Base-by-base conservation (phyloP, 2,888 invertebrate genomes). In the Ophion slaviceki region DNA sequence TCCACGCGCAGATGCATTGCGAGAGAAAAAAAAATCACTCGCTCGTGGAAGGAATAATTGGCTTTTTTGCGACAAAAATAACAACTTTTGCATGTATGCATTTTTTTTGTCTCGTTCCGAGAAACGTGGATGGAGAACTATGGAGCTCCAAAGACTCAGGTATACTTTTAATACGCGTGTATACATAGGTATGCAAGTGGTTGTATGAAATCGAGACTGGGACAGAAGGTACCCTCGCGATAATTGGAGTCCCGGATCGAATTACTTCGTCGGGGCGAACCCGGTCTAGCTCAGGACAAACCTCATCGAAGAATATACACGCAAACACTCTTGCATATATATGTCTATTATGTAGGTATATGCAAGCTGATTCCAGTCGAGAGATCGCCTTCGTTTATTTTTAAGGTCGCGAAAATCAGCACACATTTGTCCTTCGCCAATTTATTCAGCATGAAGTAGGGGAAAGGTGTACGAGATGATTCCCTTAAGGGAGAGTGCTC, bases 161-260 rank as follows among this genome's bases (percentile, higher is more conserved):
- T 78, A 85, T 78, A 74, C 53, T 80, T 14, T 32, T 24, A n/a
- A 40, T 47, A 36, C n/a, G 45, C 17, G 47, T 11, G 47, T 62
- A 28, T 36, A 17, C 57, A 36, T 57, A 77, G 32, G 17, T 45
- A 57, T 76, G 53, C 10, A 76, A 28, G 64, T 24, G 36, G 45
- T 45, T 72, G 76, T 80, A 82, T 80, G 76, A 77, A 77, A 80
- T 82, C 62, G 80, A 59, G 80, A 75, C 57, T 62, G 68, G 71
- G 76, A 80, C 72, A 77, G 84, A 67, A 77, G 59, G 80, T 82
- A 82, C 80, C 85, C 82, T 80, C 79, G 82, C 74, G 85, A 86
- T 86, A 86, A 86, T 86, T 82, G 85, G 85, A 86, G 85, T 86
- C 82, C 82, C 80, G 80, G 82, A 86, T 86, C 85, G 82, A 86